Evolutionary conservation across 2,797 vertebrate genomes (phyloP), one percentile per base, ranked within the genome.

Genomic region (Chaunax sp.): DNA sequence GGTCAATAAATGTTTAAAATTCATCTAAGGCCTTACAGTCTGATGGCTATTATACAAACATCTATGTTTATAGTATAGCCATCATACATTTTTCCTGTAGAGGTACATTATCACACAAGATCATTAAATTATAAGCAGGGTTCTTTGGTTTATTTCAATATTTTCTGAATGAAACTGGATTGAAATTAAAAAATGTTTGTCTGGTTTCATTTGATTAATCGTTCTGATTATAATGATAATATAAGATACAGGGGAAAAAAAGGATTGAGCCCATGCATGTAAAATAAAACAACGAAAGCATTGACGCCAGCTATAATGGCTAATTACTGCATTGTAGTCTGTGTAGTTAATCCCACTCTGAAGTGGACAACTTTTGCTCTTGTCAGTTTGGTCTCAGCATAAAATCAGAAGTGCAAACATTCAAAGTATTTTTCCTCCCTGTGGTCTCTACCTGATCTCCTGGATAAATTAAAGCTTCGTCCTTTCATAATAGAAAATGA

Each of bases 1-100:
- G 90, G 81, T 93, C 90, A 91, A 92, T 92, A 93, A 82, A 83
- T 87, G 80, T 86, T 93, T 92, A 88, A 90, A 91, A 90, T 91
- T 89, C 89, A 90, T 84, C 81, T 53, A 23, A 80, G 72, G 59
- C 63, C 60, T 82, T 81, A 81, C 81, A 82, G 64, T 82, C 50
- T 59, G 52, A 82, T 61, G 50, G 69, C 43, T 74, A 61, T 73
- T 69, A 83, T 74, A 82, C 66, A 86, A 80, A 83, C 72, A 81
- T 25, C 28, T 43, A 67, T 73, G 38, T 40, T 40, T 40, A 16
- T 40, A 16, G 14, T 40, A 40, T 14, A 15, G 38, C 13, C 38
- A 40, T 40, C 65, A 35, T 68, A 62, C 10, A 20, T 70, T 76
- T 60, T 50, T 60, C 22, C 37, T 52, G 63, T 45, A 70, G 51